Percentiles rank a stretch among this genome's conserved stretches.
These are phyloP conservation scores for Drosophila testacea DNA, from an alignment of 2,888 invertebrate species.

Conservation along the genomic window DNA sequence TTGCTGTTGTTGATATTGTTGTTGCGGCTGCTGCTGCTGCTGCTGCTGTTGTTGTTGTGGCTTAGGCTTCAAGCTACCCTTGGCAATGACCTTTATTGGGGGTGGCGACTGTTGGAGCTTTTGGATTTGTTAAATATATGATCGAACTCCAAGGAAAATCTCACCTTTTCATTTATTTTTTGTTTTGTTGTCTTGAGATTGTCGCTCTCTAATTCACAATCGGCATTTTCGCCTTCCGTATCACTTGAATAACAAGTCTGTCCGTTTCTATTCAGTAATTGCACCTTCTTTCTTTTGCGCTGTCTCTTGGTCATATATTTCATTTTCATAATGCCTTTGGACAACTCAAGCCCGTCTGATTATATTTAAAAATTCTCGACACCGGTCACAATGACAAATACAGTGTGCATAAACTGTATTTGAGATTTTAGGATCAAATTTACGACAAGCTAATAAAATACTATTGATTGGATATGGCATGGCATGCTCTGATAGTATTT, in stretches of 20 bases:
- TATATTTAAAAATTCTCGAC: constrained; percentile 6
- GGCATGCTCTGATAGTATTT: neutral
- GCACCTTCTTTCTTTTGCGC: constrained; percentile 41
- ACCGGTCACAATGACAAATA: constrained; percentile 13
- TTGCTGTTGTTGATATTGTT: constrained; percentile 4
- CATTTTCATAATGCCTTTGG: constrained; percentile 26
- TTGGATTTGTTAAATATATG: neutral
- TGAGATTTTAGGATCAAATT: neutral
- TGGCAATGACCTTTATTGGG: constrained; percentile 22
- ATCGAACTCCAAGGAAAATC: neutral
- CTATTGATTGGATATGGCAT: neutral
- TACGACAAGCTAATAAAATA: neutral
- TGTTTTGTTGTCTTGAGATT: constrained; percentile 5
- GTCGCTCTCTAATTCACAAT: constrained; percentile 3
- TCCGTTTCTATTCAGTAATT: constrained; percentile 19
- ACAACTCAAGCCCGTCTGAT: neutral
- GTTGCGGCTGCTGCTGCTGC: constrained; percentile 5
- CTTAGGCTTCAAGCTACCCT: constrained; percentile 19
- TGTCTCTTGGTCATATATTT: constrained; percentile 54
- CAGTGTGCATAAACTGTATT: constrained; percentile 12
- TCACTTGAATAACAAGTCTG: constrained; percentile 19
- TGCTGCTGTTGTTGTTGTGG: neutral
- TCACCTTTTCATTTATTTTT: constrained; percentile 25
- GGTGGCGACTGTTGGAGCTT: constrained; percentile 1
- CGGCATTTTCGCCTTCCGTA: constrained; percentile 18